Conservation (phyloP, 2,797 vertebrate genomes). For the Psittacula derbiana region DNA sequence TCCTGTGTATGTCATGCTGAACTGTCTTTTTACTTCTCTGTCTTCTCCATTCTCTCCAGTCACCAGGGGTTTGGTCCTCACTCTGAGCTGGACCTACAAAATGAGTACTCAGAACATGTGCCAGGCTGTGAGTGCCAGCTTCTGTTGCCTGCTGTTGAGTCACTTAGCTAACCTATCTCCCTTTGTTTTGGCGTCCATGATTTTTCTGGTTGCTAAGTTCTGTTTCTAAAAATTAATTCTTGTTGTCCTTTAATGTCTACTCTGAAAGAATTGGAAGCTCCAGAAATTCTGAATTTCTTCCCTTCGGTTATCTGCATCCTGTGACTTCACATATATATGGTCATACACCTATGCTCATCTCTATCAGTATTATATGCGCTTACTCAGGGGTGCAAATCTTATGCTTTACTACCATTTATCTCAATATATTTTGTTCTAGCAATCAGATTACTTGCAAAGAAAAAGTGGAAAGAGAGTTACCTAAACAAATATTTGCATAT, state of each 20-base stretch:
- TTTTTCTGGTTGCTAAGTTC: background rate
- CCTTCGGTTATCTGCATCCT: background rate
- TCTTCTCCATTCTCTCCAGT: background rate
- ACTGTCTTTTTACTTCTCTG: background rate
- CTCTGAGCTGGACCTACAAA: background rate
- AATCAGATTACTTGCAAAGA: background rate
- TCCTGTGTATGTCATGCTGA: background rate
- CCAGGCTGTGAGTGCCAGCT: background rate
- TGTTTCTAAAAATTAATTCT: background rate
- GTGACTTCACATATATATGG: background rate
- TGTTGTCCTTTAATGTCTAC: background rate
- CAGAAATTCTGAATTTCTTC: background rate
- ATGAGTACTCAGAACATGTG: background rate
- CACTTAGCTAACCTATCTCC: background rate
- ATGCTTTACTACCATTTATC: background rate
- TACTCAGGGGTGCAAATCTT: background rate
- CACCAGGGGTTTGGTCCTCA: background rate
- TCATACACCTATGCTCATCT: background rate
- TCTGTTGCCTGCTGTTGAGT: background rate
- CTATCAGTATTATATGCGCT: background rate
- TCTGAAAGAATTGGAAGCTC: background rate
- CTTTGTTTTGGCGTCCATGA: background rate
- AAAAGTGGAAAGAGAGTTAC: background rate
- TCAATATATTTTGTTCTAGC: background rate
- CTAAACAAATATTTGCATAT: background rate